Evolutionary conservation across 2,888 invertebrate genomes (phyloP), one percentile per base, ranked within the genome.

Genomic region (Theretra japonica): DNA sequence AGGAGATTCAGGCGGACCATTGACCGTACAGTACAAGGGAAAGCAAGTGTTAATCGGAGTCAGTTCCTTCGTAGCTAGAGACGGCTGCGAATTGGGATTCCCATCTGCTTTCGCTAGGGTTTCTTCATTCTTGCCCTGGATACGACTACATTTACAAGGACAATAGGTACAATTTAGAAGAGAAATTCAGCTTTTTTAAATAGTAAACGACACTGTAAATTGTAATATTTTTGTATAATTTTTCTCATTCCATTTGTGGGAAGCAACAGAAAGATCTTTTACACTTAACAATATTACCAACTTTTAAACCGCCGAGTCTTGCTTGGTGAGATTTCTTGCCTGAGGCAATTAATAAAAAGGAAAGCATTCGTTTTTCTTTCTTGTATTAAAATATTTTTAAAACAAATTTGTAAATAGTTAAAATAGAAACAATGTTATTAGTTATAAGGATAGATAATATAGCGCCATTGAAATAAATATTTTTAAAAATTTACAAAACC

Each of bases 1-100:
- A 73, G 92, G 92, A 3, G 92, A 92, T 74, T 92, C 91, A 0
- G 92, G 91, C 1, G 91, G 92, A 7, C 91, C 91, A 7, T 75
- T 91, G 68, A 86, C 88, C 4, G 75, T 88, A 53, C 83, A 80
- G 65, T 78, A 80, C 69, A 73, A 81, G 23, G 89, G 88, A 21
- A 71, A 82, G 73, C 83, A 86, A 72, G 76, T 90, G 68, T 74
- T 91, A 62, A 84, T 92, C 25, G 92, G 92, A 15, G 88, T 92
- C 33, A 92, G 92, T 77, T 92, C 91, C 2, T 92, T 91, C 76
- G 91, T 91, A 7, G 91, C 92, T 1, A 73, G 72, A 6, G 84
- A 83, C 59, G 92, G 92, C 28, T 92, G 92, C 75, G 87, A 90
- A 74, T 75, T 90, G 71, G 88, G 89, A 70, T 87, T 80, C 48